Evolutionary conservation across 2,888 invertebrate species (phyloP), one percentile per base, ranked within the genome.

Genomic region (Athripsodes cinereus): DNA sequence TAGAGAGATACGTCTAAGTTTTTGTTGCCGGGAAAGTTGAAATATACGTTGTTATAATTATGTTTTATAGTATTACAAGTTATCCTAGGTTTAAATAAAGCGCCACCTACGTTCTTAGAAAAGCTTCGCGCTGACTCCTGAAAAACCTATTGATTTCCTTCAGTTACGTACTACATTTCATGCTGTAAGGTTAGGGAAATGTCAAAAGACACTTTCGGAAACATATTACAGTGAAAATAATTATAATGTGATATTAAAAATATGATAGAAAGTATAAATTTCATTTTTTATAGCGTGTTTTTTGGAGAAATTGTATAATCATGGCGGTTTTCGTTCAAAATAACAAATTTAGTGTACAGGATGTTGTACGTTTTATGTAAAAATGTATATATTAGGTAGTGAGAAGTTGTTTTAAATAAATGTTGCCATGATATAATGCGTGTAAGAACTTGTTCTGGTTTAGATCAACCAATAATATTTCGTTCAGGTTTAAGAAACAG

Each of bases 381-480:
- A 48, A 47, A 54, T 20, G 34, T 8, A 16, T 26, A 26, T 6
- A 26, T 26, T 26, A 26, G 26, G 3, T 26, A 26, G 26, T 26
- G 10, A 26, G 3, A 26, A 26, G 5, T 8, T 40, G 13, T 40
- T n/a, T 40, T 40, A 55, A 49, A 54, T 49, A 31, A 20, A 18
- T 19, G n/a, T 5, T 40, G 40, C 5, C 26, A 40, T 40, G 40
- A 10, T 56, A 56, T 26, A 20, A 56, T 56, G 56, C 50, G 50
- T 22, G 55, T 59, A 48, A 56, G 52, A 22, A 40, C 61, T 19
- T 61, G 57, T 22, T 53, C 58, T 3, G 59, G 58, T 16, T 40
- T 61, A 10, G 48, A 57, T 50, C 22, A 59, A 47, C 53, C 61
- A 3, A 53, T n/a, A n/a, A n/a, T 61, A 35, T 59, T 59, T 20